Conservation (phyloP, 1,140 invertebrate species). For the Rhizoglyphus robini region DNA sequence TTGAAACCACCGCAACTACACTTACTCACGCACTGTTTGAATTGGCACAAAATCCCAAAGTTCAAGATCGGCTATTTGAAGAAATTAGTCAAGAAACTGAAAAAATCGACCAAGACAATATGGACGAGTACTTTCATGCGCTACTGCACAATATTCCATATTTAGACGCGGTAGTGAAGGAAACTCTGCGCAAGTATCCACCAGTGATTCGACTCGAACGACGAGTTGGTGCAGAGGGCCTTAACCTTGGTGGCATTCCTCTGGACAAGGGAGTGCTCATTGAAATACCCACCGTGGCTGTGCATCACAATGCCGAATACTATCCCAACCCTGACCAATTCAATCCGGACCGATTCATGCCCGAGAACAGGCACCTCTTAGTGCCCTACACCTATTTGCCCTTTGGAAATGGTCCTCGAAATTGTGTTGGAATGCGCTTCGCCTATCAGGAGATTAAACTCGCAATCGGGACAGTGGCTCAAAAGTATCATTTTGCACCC, state of each 20-base stretch:
- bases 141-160: constrained; percentile 26
- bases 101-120: constrained; percentile 28
- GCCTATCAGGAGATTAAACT: constrained; percentile 50
- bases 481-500: too few species aligned
- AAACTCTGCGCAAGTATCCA: constrained; percentile 32
- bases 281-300: constrained; percentile 18
- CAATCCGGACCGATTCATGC: constrained; percentile 23
- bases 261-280: constrained; percentile 16
- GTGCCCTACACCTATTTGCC: constrained; percentile 35
- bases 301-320: constrained; percentile 25
- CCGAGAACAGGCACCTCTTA: constrained; percentile 25
- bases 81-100: constrained; percentile 6
- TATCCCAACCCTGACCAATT: constrained; percentile 22
- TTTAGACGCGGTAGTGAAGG: constrained; percentile 34
- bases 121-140: not conserved
- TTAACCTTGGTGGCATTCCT: constrained; percentile 17
- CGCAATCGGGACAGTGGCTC: constrained; percentile 34
- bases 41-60: constrained; percentile 35
- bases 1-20: constrained; percentile 37
- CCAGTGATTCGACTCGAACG: constrained; percentile 24
- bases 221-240: not conserved
- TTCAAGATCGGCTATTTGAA: constrained; percentile 35
- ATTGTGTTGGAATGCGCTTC: constrained; percentile 46
- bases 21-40: constrained; percentile 37
- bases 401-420: constrained; percentile 41